phyloP scores from a whole-genome alignment of 2,113 vertebrate species.

The Tor tambroides region DNA sequence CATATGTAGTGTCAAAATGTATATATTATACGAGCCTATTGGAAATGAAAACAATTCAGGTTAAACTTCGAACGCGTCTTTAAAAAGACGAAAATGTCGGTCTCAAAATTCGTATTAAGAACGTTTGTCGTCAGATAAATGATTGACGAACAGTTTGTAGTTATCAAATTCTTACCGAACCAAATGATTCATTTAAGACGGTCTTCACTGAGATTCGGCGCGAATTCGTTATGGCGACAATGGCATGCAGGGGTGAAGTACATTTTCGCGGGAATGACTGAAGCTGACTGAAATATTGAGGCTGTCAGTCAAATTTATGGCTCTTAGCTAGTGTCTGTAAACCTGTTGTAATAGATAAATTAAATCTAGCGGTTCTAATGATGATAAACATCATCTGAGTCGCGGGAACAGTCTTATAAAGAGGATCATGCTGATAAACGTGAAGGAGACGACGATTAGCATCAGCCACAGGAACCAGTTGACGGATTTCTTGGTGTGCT shows the following conservation, averaged over 20 bases:
- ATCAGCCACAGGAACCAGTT: constrained; percentile 98
- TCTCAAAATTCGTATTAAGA: neutral
- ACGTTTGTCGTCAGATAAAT: neutral
- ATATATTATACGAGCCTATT: neutral
- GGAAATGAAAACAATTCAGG: neutral
- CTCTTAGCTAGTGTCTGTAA: constrained; percentile 3
- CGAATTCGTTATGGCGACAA: neutral
- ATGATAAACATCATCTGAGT: constrained; percentile 79
- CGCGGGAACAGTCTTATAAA: constrained; percentile 95
- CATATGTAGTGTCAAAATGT: neutral
- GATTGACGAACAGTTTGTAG: neutral
- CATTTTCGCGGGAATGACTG: neutral
- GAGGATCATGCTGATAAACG: constrained; percentile 97
- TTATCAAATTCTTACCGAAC: neutral
- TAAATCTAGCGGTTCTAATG: constrained; percentile 1
- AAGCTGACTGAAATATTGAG: neutral
- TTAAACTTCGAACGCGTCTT: neutral
- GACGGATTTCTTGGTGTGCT: constrained; percentile 95
- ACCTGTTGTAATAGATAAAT: neutral
- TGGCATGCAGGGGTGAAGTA: neutral
- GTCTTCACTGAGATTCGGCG: neutral
- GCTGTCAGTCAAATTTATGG: neutral
- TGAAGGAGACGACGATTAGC: constrained; percentile 92
- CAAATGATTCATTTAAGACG: neutral
- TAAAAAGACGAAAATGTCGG: neutral